Base-by-base conservation (phyloP, 2,797 vertebrate species). In the Propithecus perrieri region DNA sequence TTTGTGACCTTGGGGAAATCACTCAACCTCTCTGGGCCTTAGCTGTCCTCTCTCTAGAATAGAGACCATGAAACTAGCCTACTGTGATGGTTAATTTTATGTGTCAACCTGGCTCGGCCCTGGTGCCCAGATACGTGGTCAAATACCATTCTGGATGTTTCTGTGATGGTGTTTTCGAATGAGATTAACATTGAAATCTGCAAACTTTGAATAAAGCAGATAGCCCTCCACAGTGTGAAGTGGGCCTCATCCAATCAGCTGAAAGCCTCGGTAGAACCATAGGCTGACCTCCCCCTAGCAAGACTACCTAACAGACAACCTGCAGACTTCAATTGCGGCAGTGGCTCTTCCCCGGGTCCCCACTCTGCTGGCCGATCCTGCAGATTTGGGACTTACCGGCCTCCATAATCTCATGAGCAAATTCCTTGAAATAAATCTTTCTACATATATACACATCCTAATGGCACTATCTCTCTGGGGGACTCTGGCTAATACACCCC, bases 391-490 rank as follows among this genome's bases (percentile, higher is more conserved):
- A 67, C 12, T 43, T 55, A 26, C 41, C 43, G 30, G 55, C 48
- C 12, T 87, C 35, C 13, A 26, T 38, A 76, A 81, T 74, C 24
- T 22, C 35, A 5, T 55, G 26, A 71, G 43, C 48, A 35, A 76
- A 41, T 28, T 75, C 59, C 86, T 85, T 75, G 30, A 84, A 69
- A 43, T 78, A 71, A 61, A 41, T 53, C 50, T 75, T 30, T 46
- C 15, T 67, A 6, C 13, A 4, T 33, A 26, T 14, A 5, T 13
- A 26, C 22, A 3, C 35, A 50, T 81, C 26, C 53, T 91, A 5
- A 26, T 33, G 7, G 28, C 35, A 46, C 79, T 55, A 1, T 78
- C 71, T 78, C 61, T 78, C 76, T 83, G 59, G 30, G 46, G 26
- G 94, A 18, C 30, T 53, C 74, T 80, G 69, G 46, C 65, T 43